Base-by-base conservation (phyloP, 2,888 invertebrate species). In the Ormyrus nitidulus region DNA sequence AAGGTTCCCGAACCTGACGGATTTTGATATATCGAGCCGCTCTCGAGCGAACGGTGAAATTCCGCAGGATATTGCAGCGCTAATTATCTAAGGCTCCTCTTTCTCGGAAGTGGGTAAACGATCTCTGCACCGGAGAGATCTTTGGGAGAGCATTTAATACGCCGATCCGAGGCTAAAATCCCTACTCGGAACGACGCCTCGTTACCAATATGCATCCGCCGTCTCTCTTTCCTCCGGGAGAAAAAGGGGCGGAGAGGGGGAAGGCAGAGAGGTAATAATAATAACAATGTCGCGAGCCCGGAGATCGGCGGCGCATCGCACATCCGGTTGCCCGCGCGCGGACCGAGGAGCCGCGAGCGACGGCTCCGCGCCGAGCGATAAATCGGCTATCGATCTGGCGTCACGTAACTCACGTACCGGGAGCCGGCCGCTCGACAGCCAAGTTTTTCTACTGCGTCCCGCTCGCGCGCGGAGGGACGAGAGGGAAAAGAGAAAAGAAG, bases 331-430 rank as follows among this genome's bases (percentile, higher is more conserved):
- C 49, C 77, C 46, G 73, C 79, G 73, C 66, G 59, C 53, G 82
- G 61, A 51, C 48, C 72, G 81, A 58, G 46, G 72, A 73, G 48
- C 4, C 44, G 70, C 11, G 34, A 34, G 34, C 34, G 34, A 34
- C 34, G 34, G 34, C 34, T 34, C 34, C 3, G 2, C 34, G 34
- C 34, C 34, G 34, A n/a, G 84, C 85, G 86, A 88, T 88, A 86
- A 88, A 88, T 88, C 86, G 87, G 85, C 84, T 82, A 84, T 74
- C 85, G 85, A 86, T 85, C 84, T 84, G 84, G 84, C 85, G 84
- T 86, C 88, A 85, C 88, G 89, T 89, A 88, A 88, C 88, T 89
- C 87, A 87, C 87, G 87, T 87, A 85, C 85, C 34, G 77, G 83
- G 84, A 84, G 83, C 85, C 70, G 82, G 80, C 81, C 79, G 53